Evolutionary conservation across 2,888 invertebrate genomes (phyloP).

Genomic region (Liposcelis brunnea): DNA sequence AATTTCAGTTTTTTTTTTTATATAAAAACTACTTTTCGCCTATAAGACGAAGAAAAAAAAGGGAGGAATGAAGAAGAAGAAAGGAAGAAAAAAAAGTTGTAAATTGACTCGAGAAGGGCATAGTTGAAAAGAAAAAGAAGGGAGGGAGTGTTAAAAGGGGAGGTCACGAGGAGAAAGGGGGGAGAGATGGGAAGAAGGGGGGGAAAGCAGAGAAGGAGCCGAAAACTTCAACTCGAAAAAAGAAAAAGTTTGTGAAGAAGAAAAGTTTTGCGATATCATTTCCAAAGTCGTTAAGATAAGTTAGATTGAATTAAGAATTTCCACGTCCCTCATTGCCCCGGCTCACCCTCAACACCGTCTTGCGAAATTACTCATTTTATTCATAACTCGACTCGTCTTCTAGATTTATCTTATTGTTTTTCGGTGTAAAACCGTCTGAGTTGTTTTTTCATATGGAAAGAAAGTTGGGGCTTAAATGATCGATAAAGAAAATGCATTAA

Average conservation of each 20-base stretch:
- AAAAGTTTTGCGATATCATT: background rate
- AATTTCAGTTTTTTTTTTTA: no score
- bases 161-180: constrained; percentile 3
- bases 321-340: background rate
- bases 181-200: constrained; percentile 9
- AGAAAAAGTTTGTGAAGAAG: background rate
- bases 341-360: background rate
- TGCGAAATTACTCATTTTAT: no score
- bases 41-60: no score
- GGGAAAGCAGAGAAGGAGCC: constrained; percentile 8
- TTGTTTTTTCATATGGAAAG: no score
- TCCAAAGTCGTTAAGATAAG: constrained; percentile 4
- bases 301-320: constrained; percentile 5
- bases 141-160: constrained; percentile 8
- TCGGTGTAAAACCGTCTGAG: no score
- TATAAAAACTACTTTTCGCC: no score
- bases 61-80: background rate
- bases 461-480: no score
- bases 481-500: no score
- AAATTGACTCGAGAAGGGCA: constrained; percentile 1
- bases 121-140: constrained; percentile 2
- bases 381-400: no score
- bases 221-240: background rate
- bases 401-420: no score
- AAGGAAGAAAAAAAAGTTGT: constrained; percentile 10